Evolutionary conservation across 2,113 vertebrate genomes (phyloP).

Genomic region (Macaca mulatta): DNA sequence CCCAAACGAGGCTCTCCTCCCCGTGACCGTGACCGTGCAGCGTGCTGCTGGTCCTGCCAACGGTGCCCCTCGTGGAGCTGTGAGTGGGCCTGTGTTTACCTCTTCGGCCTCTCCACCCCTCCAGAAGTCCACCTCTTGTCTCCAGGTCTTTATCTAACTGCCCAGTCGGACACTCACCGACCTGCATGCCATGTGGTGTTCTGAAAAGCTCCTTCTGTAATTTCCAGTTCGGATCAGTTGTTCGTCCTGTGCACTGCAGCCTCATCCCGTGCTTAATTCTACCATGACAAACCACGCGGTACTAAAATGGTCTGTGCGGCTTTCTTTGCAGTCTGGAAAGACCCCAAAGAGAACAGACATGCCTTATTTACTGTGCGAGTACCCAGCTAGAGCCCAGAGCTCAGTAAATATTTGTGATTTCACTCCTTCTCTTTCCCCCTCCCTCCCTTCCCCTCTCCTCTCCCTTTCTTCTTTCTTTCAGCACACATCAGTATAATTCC

Average conservation of each 20-base stretch:
- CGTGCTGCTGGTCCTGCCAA: fast-evolving
- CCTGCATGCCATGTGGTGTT: fast-evolving
- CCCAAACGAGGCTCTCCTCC: fast-evolving
- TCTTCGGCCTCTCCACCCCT: too few relatives aligned
- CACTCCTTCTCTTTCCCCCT: background rate
- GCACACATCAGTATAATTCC: background rate
- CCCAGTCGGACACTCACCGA: fast-evolving
- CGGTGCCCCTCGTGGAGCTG: fast-evolving
- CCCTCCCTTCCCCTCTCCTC: fast-evolving
- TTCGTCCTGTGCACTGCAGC: too few relatives aligned
- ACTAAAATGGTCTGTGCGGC: fast-evolving
- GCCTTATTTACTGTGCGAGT: background rate
- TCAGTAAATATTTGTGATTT: background rate
- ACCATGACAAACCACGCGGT: fast-evolving
- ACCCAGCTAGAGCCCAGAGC: background rate
- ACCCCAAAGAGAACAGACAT: background rate
- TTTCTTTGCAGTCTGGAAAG: background rate
- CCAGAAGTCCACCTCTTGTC: background rate
- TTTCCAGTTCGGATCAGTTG: background rate
- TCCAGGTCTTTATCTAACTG: background rate
- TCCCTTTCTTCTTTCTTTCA: background rate
- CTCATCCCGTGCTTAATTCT: background rate
- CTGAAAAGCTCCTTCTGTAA: too few relatives aligned
- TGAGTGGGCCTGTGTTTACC: fast-evolving
- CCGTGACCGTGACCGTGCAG: fast-evolving